Percentiles rank a stretch among this genome's conserved stretches.
These are phyloP conservation scores for Hipposideros armiger DNA, from an alignment of 2,113 vertebrate species.

Conservation along the genomic window DNA sequence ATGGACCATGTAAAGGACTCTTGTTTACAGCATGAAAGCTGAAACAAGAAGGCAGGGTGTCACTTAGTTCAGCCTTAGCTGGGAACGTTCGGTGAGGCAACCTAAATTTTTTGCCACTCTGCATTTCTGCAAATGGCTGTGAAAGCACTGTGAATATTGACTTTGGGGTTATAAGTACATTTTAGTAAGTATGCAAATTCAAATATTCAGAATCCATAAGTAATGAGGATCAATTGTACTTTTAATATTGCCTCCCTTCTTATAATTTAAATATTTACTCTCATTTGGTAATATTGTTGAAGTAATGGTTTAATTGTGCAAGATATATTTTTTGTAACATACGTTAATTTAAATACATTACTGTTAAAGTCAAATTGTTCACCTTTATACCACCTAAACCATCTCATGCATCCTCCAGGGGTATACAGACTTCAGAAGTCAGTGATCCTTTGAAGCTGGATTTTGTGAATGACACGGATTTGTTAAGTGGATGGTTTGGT, in stretches of 20 bases:
- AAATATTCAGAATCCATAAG: neutral
- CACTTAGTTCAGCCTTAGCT: neutral
- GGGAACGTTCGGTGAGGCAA: fast-evolving
- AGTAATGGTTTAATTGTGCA: neutral
- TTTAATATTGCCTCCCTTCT: neutral
- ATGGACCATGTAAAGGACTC: neutral
- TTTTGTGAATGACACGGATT: neutral
- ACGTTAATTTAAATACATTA: neutral
- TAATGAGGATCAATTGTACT: neutral
- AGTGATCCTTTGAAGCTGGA: neutral
- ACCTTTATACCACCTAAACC: neutral
- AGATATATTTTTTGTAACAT: neutral
- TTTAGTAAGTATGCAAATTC: neutral
- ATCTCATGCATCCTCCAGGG: neutral
- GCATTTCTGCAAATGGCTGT: too few species aligned
- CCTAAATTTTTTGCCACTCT: neutral
- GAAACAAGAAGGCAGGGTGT: neutral
- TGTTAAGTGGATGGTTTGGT: neutral
- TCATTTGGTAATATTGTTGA: neutral
- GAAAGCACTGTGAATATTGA: neutral
- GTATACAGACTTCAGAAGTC: neutral
- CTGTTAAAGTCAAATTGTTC: neutral
- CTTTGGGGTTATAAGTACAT: neutral
- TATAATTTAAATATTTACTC: neutral
- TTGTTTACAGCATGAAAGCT: neutral